Percentiles rank a stretch among this genome's conserved stretches.
These are phyloP conservation scores for Calvadosia cruxmelitensis DNA, from an alignment of 30 jellyfish, hydroid and myxozoan genomes.

Conservation along the genomic window DNA sequence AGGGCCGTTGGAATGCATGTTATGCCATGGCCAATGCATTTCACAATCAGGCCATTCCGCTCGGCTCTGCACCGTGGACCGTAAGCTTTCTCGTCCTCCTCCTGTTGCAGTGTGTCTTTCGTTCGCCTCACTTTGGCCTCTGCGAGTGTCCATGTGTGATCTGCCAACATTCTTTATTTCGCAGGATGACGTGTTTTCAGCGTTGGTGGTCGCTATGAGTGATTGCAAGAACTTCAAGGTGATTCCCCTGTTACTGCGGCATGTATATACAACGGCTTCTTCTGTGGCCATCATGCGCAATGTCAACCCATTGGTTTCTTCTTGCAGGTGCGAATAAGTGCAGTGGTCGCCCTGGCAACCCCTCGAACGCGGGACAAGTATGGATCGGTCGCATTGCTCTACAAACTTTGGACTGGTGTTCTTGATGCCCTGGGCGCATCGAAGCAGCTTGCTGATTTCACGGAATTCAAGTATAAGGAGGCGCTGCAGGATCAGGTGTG, in stretches of 20 bases:
- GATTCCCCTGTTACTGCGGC: no score
- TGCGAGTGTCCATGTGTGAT: neutral
- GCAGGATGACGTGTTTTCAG: conserved; percentile 39
- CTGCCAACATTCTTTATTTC: neutral
- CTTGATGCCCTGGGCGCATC: conserved; percentile 61
- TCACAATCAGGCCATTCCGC: conserved; percentile 35
- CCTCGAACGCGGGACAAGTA: conserved; percentile 19
- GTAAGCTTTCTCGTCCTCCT: conserved; percentile 22
- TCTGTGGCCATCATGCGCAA: no score
- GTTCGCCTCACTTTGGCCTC: neutral
- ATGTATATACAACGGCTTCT: no score
- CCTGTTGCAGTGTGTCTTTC: neutral
- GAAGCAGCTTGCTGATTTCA: conserved; percentile 71
- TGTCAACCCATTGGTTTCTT: neutral
- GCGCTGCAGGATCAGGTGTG: conserved; percentile 64
- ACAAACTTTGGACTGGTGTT: conserved; percentile 29
- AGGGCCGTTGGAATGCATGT: conserved; percentile 99
- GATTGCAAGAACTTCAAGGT: conserved; percentile 94
- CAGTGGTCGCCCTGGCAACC: conserved; percentile 68
- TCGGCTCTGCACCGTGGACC: conserved; percentile 58
- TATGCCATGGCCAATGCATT: conserved; percentile 77
- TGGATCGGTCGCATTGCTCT: conserved; percentile 37
- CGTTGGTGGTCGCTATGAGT: conserved; percentile 51
- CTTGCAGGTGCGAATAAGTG: conserved; percentile 84
- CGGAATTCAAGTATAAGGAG: conserved; percentile 79